Percentiles rank a stretch among this genome's conserved stretches.
Evolutionary conservation across 2,888 invertebrate genomes (phyloP).

Genomic region (Apamea epomidion): DNA sequence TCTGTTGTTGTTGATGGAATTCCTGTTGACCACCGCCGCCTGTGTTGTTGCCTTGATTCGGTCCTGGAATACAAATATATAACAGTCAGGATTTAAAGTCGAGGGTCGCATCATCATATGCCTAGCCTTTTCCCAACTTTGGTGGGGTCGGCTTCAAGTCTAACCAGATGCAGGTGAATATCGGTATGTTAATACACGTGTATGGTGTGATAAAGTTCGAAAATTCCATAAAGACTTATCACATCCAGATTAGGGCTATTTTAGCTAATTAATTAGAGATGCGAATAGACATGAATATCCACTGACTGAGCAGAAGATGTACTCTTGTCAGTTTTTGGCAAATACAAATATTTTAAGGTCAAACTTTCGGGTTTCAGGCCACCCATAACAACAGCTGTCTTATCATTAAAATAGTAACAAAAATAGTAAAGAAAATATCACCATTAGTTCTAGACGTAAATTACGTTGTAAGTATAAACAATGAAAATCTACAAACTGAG

Average conservation of each 20-base stretch:
- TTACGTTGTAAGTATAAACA: too few relatives aligned
- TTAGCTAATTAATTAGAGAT: neutral
- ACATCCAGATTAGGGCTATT: neutral
- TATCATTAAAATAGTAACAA: neutral
- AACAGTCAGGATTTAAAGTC: neutral
- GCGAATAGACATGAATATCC: neutral
- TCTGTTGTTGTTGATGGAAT: constrained; percentile 92
- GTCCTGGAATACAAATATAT: constrained; percentile 73
- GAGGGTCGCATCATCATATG: neutral
- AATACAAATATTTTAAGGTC: neutral
- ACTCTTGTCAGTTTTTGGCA: neutral
- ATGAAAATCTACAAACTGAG: neutral
- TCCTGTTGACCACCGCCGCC: constrained; percentile 85
- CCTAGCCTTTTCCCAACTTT: neutral
- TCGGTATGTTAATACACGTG: neutral
- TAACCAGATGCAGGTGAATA: constrained; percentile 3
- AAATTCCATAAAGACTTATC: neutral
- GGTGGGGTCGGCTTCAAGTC: neutral
- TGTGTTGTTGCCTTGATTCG: constrained; percentile 86
- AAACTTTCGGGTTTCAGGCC: neutral
- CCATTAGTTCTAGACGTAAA: neutral
- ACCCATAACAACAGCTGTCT: too few relatives aligned
- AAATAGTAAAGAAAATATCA: neutral
- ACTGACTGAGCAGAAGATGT: neutral
- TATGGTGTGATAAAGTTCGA: neutral